Conservation (phyloP, 37 sponge, comb jelly and placozoan species). For the Beroe ovata region DNA sequence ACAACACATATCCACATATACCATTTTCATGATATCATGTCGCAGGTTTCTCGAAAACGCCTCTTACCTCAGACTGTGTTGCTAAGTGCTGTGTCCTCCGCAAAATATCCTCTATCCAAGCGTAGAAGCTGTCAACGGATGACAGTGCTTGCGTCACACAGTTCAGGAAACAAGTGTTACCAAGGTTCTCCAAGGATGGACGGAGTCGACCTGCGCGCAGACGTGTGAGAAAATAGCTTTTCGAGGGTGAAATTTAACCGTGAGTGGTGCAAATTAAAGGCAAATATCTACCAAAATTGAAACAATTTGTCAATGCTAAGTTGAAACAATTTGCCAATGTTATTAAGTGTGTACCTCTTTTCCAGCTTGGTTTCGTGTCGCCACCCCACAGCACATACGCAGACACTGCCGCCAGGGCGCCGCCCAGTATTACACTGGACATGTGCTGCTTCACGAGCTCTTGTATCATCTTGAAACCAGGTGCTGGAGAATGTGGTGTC, state of each 20-base stretch:
- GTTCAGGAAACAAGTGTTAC: constrained; percentile 58
- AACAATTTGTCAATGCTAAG: background rate
- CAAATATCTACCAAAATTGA: too few relatives aligned
- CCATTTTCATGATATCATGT: too few relatives aligned
- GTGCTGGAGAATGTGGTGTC: too few relatives aligned
- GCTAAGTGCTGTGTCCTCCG: constrained; percentile 4
- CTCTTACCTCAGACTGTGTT: too few relatives aligned
- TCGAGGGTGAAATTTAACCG: too few relatives aligned
- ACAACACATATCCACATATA: too few relatives aligned
- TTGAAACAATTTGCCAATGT: background rate
- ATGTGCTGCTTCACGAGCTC: constrained; percentile 54
- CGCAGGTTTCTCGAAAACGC: too few relatives aligned
- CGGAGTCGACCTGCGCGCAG: constrained; percentile 29
- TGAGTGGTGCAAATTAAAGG: too few relatives aligned
- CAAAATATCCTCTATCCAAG: constrained; percentile 35
- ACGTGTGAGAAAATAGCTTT: too few relatives aligned
- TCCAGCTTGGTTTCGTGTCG: constrained; percentile 9
- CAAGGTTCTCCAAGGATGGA: constrained; percentile 43
- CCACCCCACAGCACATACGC: constrained; percentile 65
- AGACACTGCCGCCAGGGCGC: constrained; percentile 40
- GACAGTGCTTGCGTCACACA: constrained; percentile 61
- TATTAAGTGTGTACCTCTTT: too few relatives aligned
- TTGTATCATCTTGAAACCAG: constrained; percentile 19
- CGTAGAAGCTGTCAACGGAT: constrained; percentile 59
- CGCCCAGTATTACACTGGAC: constrained; percentile 42